Conservation (phyloP, 2,888 invertebrate species). For the Drosophila incognita region DNA sequence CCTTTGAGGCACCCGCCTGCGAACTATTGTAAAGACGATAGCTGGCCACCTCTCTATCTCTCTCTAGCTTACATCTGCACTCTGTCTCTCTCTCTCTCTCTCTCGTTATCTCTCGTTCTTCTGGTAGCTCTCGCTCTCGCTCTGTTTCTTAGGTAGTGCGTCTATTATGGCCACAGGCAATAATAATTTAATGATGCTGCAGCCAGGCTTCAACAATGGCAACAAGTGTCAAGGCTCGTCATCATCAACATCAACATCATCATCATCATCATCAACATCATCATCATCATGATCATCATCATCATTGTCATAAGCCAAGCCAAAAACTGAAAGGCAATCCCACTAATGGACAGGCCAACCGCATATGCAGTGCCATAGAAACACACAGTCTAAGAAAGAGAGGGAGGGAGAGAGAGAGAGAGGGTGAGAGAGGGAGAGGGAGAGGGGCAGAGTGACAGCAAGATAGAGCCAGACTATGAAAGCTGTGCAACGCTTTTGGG, state of each 20-base stretch:
- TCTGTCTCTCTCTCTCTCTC: not conserved
- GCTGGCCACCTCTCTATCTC: not conserved
- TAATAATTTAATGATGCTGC: constrained; percentile 82
- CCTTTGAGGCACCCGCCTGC: constrained; percentile 38
- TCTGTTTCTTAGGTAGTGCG: constrained; percentile 13
- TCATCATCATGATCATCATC: constrained; percentile 21
- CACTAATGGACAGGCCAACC: constrained; percentile 63
- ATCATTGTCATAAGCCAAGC: constrained; percentile 39
- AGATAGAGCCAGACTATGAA: constrained; percentile 18
- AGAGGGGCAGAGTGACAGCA: not conserved
- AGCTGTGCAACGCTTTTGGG: constrained; percentile 43
- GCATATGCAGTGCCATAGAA: constrained; percentile 31
- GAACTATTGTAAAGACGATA: constrained; percentile 28
- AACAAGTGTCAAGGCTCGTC: constrained; percentile 64
- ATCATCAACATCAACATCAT: constrained; percentile 37
- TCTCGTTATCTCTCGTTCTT: constrained; percentile 2
- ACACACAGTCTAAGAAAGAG: not conserved
- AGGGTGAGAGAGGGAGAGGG: not conserved
- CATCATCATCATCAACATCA: constrained; percentile 15
- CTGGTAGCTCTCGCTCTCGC: constrained; percentile 8
- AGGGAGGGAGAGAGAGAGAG: not conserved
- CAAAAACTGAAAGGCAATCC: constrained; percentile 64
- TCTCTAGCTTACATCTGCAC: not conserved
- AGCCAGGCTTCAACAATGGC: constrained; percentile 53
- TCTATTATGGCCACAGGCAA: constrained; percentile 68